Base-by-base conservation (phyloP, 2,888 invertebrate species). In the Nowickia ferox region DNA sequence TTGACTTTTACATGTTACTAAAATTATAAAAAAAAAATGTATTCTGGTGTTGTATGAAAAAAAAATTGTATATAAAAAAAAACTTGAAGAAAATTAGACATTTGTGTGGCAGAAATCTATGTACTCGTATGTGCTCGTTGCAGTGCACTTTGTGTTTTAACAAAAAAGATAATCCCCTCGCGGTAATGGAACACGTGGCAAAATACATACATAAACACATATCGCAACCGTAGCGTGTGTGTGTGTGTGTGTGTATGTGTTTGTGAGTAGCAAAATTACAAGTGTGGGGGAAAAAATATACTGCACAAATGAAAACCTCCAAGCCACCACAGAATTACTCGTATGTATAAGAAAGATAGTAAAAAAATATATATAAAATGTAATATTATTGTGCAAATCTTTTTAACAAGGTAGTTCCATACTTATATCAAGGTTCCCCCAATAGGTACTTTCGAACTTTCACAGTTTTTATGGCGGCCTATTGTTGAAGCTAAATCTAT, bases 81-180 rank as follows among this genome's bases (percentile, higher is more conserved):
- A 38, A 19, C 15, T 48, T 15, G 38, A 10, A 65, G 44, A 68
- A 77, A 59, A 48, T 68, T 68, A 48, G 46, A 57, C 38, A 38
- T 66, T 66, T 46, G 19, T 46, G 40, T 66, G 40, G n/a, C 38
- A 40, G 19, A 51, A 40, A 19, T 48, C 4, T 68, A 68, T 17
- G 10, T 44, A n/a, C 17, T 38, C n/a, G 8, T 48, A 38, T 17
- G 10, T 53, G 13, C 19, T 38, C n/a, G 8, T 48, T 19, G 19
- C 44, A 38, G 55, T 57, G 38, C 55, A 66, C 38, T 66, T 76
- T 66, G 66, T 38, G 76, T 57, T 57, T 76, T 66, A 76, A 30
- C 30, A 30, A 30, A 57, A 76, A 66, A 48, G 40, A 68, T 68
- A 77, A 77, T 77, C 68, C 68, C 48, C 10, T 3, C 59, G 57